Base-by-base conservation (phyloP, 2,113 vertebrate genomes). In the Polypterus bichir region DNA sequence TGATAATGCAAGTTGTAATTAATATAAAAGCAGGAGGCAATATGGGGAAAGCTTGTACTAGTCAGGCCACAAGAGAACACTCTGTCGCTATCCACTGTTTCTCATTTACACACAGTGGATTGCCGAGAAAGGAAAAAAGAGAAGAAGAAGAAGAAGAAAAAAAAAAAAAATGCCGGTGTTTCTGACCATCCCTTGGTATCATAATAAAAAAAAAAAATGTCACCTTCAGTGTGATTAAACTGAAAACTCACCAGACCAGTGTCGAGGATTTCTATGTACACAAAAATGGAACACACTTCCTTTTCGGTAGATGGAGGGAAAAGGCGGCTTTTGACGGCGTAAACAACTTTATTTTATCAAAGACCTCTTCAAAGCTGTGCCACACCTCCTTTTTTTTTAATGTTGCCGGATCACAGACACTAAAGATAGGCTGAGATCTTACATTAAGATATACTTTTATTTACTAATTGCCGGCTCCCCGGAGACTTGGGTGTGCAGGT, bases 1-100 rank as follows among this genome's bases (percentile, higher is more conserved):
- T 93, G 92, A 96, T 96, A 97, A 94, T 94, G 91, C 89, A 91
- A 89, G 89, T 90, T 93, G 91, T 97, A 97, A 97, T 97, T 97
- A 95, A 97, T 97, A 97, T 95, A 95, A 95, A 94, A 96, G 91
- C 90, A 88, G 85, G 87, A 92, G 89, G 93, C 92, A 94, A 95
- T 94, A 89, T 87, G 92, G 88, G 88, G 71, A 86, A 84, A 85
- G 87, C 86, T 85, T 80, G 88, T 83, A 84, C 84, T 80, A 74
- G 79, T 69, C 66, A 80, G 83, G 86, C 87, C 89, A 90, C 90
- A 83, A 76, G 92, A 94, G 90, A 92, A 84, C 82, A 77, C 72
- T 83, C 75, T 45, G 57, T 83, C 76, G 69, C 83, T 81, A 84
- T 88, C 81, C 82, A 80, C 77, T 70, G 75, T 82, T 91, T 87